These are phyloP conservation scores for Salvator merianae DNA, from an alignment of 2,113 vertebrate species.

Conservation along the genomic window DNA sequence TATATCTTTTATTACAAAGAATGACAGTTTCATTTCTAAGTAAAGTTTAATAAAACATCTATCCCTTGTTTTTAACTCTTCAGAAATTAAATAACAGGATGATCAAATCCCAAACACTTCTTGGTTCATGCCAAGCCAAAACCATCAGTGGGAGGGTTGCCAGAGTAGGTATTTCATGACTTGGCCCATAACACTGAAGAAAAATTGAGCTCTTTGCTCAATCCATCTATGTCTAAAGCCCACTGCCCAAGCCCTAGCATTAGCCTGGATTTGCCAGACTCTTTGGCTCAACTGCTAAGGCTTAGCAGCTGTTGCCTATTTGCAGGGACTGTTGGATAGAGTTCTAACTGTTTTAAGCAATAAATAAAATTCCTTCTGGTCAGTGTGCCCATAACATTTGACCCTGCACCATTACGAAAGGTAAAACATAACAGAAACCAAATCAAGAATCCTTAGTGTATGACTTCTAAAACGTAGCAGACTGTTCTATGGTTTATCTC, in stretches of 20 bases:
- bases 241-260: conserved; percentile 24
- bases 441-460: not conserved
- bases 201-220: conserved; percentile 16
- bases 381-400: not conserved
- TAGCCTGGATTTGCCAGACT: conserved; percentile 30
- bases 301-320: not conserved
- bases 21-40: conserved; percentile 65
- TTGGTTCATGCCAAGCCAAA: conserved; percentile 52
- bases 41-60: conserved; percentile 68
- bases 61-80: conserved; percentile 51
- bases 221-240: not conserved
- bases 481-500: not conserved
- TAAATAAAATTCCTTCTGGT: not conserved
- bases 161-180: conserved; percentile 23
- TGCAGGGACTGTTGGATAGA: rapidly evolving
- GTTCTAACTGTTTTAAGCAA: conserved; percentile 1
- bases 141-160: conserved; percentile 45
- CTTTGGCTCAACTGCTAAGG: rapidly evolving
- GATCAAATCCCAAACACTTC: conserved; percentile 46
- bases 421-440: not conserved
- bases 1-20: conserved; percentile 57
- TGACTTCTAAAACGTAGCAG: not conserved
- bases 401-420: not conserved
- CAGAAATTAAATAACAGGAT: conserved; percentile 59
- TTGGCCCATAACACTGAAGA: conserved; percentile 26